A percentile compares a stretch with the other conserved stretches of the same genome.
phyloP scores from a whole-genome alignment of 2,113 vertebrate species.

The Chiloscyllium plagiosum region DNA sequence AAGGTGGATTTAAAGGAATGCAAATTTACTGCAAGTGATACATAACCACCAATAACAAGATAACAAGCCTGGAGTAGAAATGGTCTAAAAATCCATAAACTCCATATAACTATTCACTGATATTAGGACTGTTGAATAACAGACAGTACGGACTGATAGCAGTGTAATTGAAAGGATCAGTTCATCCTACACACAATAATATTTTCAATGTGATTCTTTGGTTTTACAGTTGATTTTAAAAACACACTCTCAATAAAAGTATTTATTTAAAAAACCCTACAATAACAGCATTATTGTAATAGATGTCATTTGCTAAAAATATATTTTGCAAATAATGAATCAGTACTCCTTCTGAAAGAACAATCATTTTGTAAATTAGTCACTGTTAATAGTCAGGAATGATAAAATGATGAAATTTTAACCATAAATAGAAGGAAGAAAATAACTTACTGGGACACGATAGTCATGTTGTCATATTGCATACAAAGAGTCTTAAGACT shows the following conservation, averaged over 20 bases:
- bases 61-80: not conserved
- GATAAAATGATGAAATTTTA: not conserved
- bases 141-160: not conserved
- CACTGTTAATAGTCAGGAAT: not conserved
- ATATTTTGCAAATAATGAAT: constrained; percentile 1
- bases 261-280: not conserved
- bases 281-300: not conserved
- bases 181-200: too few relatives aligned
- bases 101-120: not conserved
- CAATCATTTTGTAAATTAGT: not conserved
- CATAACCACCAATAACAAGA: not conserved
- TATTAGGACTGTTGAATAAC: not conserved
- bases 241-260: not conserved
- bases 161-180: not conserved
- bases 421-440: not conserved
- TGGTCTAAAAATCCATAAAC: not conserved
- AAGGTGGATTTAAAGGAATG: not conserved
- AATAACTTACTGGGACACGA: not conserved
- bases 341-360: not conserved
- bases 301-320: not conserved
- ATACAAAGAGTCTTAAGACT: not conserved
- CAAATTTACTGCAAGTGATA: not conserved
- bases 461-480: not conserved
- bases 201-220: not conserved
- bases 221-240: not conserved